Evolutionary conservation across 1,140 invertebrate genomes (phyloP).

Genomic region (Leucophenga varia): DNA sequence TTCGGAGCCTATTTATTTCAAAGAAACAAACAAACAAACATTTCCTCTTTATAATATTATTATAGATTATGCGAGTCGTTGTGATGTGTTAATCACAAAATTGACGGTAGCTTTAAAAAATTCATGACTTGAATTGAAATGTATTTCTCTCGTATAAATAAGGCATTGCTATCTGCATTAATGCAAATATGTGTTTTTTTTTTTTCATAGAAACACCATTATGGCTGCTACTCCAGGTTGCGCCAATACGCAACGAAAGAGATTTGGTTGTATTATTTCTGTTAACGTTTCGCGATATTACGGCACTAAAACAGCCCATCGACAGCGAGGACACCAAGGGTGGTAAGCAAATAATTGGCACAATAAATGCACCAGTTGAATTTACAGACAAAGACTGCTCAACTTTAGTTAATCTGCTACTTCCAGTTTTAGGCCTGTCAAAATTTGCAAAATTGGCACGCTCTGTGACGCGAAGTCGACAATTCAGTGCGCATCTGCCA

Average conservation of each 20-base stretch:
- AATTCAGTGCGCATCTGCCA: conserved; percentile 89
- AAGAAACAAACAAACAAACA: too few relatives aligned
- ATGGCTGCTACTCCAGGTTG: conserved; percentile 98
- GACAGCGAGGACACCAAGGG: conserved; percentile 90
- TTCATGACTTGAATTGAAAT: too few relatives aligned
- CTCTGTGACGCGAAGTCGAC: conserved; percentile 92
- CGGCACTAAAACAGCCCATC: conserved; percentile 92
- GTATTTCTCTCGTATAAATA: too few relatives aligned
- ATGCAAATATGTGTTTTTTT: too few relatives aligned
- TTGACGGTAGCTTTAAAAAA: too few relatives aligned
- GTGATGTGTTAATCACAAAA: too few relatives aligned
- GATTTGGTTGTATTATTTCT: conserved; percentile 93
- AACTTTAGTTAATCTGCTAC: conserved; percentile 42
- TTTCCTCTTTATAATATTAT: too few relatives aligned
- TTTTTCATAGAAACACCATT: conserved; percentile 86
- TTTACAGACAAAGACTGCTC: too few relatives aligned
- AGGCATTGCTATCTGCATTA: too few relatives aligned
- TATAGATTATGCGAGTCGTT: too few relatives aligned
- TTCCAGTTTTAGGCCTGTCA: conserved; percentile 74
- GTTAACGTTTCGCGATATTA: conserved; percentile 93
- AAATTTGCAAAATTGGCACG: conserved; percentile 97
- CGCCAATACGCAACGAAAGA: conserved; percentile 96
- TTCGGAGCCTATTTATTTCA: too few relatives aligned
- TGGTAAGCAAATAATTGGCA: conserved; percentile 65
- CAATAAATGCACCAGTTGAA: too few relatives aligned